phyloP scores from a whole-genome alignment of 2,797 vertebrate genomes.

The Syndactyla subalaris region DNA sequence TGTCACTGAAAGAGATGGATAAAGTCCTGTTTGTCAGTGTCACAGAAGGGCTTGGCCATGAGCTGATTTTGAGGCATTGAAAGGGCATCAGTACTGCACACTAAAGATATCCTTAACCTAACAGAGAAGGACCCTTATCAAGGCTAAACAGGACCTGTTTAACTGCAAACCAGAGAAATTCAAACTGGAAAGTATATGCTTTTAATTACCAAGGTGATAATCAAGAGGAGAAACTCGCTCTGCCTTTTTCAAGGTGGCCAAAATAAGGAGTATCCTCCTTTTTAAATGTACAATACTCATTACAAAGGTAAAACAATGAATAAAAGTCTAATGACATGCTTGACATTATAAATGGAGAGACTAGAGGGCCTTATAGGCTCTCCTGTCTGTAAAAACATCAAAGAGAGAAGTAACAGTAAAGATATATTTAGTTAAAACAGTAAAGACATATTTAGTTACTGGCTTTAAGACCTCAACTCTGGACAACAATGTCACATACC shows the following conservation, averaged over 20 bases:
- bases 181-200: background rate
- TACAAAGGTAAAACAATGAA: background rate
- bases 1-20: background rate
- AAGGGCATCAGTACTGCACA: background rate
- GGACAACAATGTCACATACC: accelerated
- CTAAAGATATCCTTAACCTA: background rate
- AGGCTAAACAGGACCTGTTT: background rate
- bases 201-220: background rate
- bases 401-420: background rate
- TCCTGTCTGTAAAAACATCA: background rate
- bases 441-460: background rate
- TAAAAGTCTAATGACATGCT: background rate
- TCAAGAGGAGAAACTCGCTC: background rate
- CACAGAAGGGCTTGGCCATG: background rate
- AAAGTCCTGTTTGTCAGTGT: background rate
- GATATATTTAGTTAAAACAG: too few species aligned
- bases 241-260: background rate
- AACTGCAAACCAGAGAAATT: background rate
- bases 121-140: background rate
- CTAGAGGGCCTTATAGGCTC: background rate
- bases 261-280: background rate
- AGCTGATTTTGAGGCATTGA: background rate
- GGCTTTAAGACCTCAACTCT: background rate
- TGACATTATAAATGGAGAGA: background rate
- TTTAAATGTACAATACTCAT: background rate